A percentile compares a stretch with the other conserved stretches of the same genome.
phyloP scores from a whole-genome alignment of 2,888 invertebrate genomes.

The Diplazon laetatorius region DNA sequence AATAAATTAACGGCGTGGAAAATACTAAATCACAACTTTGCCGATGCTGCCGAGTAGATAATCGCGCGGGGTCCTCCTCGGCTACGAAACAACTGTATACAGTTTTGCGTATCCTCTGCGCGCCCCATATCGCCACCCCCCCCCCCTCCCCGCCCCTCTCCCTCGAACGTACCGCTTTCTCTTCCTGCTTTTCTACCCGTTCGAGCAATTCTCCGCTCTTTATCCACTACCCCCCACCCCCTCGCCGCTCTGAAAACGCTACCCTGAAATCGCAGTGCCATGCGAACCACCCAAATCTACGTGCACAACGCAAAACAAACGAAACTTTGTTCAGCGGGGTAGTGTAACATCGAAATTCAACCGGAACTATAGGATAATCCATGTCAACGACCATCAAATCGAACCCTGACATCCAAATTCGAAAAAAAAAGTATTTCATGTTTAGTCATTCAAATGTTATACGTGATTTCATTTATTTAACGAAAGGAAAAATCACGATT shows the following conservation, averaged over 20 bases:
- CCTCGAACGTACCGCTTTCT: conserved; percentile 40
- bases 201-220: conserved; percentile 39
- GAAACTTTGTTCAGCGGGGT: conserved; percentile 51
- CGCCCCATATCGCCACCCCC: too few species aligned
- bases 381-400: conserved; percentile 34
- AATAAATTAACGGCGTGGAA: conserved; percentile 81
- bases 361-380: conserved; percentile 53
- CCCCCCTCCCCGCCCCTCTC: too few species aligned
- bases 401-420: background rate
- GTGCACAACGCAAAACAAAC: conserved; percentile 51
- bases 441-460: too few species aligned
- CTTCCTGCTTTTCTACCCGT: conserved; percentile 58
- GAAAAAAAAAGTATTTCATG: too few species aligned
- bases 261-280: conserved; percentile 50
- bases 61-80: conserved; percentile 72
- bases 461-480: too few species aligned
- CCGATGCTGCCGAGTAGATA: conserved; percentile 81
- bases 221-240: conserved; percentile 19
- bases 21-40: conserved; percentile 82
- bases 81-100: conserved; percentile 78
- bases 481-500: too few species aligned
- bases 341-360: conserved; percentile 42
- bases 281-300: conserved; percentile 55
- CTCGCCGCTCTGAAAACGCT: conserved; percentile 27
- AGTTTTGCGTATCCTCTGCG: conserved; percentile 58